phyloP scores from a whole-genome alignment of 2,797 vertebrate genomes.

The Heteromormyrus szaboi region DNA sequence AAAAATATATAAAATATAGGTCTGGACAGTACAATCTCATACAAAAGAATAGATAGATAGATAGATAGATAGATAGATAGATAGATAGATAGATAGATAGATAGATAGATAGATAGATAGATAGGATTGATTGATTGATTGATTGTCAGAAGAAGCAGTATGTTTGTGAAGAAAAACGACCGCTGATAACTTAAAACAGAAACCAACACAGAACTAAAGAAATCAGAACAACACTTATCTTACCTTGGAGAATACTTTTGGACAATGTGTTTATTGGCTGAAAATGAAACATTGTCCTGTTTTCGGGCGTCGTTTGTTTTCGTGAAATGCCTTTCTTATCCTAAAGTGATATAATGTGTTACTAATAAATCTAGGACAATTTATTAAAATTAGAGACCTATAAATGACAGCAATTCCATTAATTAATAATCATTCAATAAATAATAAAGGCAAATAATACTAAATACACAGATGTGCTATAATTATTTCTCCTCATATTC shows the following conservation, averaged over 20 bases:
- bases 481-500: background rate
- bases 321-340: slow-evolving; percentile 89
- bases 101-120: background rate
- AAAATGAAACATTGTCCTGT: slow-evolving; percentile 81
- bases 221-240: slow-evolving; percentile 4
- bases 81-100: background rate
- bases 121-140: background rate
- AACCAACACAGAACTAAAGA: background rate
- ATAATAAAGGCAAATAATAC: background rate
- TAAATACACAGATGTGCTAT: background rate
- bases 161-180: slow-evolving; percentile 4
- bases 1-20: background rate
- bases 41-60: background rate
- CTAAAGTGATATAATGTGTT: slow-evolving; percentile 48
- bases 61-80: background rate
- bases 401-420: background rate
- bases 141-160: background rate
- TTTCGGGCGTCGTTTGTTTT: slow-evolving; percentile 76
- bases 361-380: background rate
- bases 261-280: slow-evolving; percentile 86
- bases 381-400: background rate
- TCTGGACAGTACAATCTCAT: background rate
- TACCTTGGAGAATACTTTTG: slow-evolving; percentile 94
- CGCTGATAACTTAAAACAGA: background rate
- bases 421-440: background rate